Evolutionary conservation across 2,888 invertebrate genomes (phyloP), one percentile per base, ranked within the genome.

Genomic region (Vannuccia rotundouncinata): DNA sequence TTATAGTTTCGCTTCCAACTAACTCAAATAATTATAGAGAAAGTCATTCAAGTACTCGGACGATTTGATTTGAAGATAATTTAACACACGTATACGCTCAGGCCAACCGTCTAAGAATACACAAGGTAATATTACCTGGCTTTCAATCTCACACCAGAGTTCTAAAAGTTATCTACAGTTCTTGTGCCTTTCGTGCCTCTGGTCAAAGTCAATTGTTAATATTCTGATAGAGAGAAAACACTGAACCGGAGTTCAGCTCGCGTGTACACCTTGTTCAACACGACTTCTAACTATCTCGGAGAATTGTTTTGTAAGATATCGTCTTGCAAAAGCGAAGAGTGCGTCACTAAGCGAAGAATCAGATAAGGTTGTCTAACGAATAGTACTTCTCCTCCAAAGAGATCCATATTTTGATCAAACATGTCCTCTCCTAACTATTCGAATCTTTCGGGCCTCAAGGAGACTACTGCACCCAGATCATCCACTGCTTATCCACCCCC

Each of bases 201-300:
- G 66, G 66, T 66, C 66, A 66, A 66, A n/a, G 66, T 66, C 66
- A 66, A 66, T 66, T 66, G 66, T 66, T 27, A 66, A 22, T 66
- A 66, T 13, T 66, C 22, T 27, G 2, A 2, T 66, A 2, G 10
- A 22, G 66, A 66, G 25, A 45, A 45, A 5, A 45, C 66, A 22
- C 66, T 66, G 66, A 66, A 66, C 66, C 66, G 66, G 25, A 66
- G 66, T 66, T 66, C 66, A 22, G 10, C 25, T 66, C 25, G 66
- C 66, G 66, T 66, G 66, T 22, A 13, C 5, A 17, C n/a, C n/a
- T n/a, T n/a, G n/a, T n/a, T n/a, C n/a, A n/a, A n/a, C n/a, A n/a
- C n/a, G n/a, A n/a, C n/a, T 13, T 45, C 45, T 45, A 45, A 13
- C 45, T 17, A 45, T 45, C 45, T 45, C 17, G 45, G 45, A 45